Conservation (phyloP, 1,140 invertebrate genomes). For the Dendrolimus kikuchii region DNA sequence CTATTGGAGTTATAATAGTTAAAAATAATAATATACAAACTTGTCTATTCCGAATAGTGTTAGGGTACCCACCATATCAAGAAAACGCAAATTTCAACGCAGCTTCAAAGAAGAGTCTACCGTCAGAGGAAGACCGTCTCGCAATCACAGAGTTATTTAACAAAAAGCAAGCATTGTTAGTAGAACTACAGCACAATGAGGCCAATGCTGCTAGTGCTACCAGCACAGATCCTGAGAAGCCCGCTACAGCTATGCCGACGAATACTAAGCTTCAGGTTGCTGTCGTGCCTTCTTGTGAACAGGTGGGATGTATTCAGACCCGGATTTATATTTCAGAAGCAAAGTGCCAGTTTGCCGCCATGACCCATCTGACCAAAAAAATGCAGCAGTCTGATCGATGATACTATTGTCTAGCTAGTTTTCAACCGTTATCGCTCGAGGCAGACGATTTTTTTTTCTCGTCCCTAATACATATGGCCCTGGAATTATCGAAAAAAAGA, state of each 20-base stretch:
- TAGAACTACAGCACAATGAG: constrained; percentile 89
- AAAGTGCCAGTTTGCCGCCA: too few relatives aligned
- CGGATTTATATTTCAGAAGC: too few relatives aligned
- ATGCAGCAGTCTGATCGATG: too few relatives aligned
- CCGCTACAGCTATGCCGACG: constrained; percentile 76
- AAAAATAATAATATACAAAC: too few relatives aligned
- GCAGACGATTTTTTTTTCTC: too few relatives aligned
- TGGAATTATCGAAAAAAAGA: too few relatives aligned
- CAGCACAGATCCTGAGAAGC: constrained; percentile 30
- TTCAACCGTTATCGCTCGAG: too few relatives aligned
- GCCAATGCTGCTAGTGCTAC: constrained; percentile 60
- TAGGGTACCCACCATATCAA: constrained; percentile 80
- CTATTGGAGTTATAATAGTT: too few relatives aligned
- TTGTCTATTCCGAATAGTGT: constrained; percentile 70
- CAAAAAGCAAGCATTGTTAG: constrained; percentile 85
- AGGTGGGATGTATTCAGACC: constrained; percentile 22
- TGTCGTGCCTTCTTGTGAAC: constrained; percentile 58
- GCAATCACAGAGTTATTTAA: constrained; percentile 85
- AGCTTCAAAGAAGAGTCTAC: constrained; percentile 27
- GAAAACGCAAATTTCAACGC: constrained; percentile 44
- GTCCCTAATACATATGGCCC: too few relatives aligned
- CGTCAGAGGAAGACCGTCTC: constrained; percentile 79
- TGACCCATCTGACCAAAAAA: too few relatives aligned
- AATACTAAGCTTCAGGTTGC: constrained; percentile 74
- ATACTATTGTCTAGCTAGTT: too few relatives aligned